Base-by-base conservation (phyloP, 2,113 vertebrate species). In the Petrocephalus zakoni region DNA sequence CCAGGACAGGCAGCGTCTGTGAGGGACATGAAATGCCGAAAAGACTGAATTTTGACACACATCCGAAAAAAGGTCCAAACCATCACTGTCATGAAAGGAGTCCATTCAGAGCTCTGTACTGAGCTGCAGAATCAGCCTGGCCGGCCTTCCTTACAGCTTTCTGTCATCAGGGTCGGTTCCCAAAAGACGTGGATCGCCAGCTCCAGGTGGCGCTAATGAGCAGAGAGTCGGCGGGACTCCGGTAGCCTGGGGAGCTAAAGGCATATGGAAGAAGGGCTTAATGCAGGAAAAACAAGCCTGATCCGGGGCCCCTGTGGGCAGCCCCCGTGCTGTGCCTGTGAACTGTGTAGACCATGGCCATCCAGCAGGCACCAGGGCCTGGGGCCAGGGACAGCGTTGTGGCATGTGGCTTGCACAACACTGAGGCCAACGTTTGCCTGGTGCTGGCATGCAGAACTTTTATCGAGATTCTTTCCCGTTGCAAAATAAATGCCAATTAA, bases 201-300 rank as follows among this genome's bases (percentile, higher is more conserved):
- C 61, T 68, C n/a, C 61, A 78, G 29, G 72, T 78, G 72, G 25
- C n/a, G 13, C n/a, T 13, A 78, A 78, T 34, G 72, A 78, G 15
- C 72, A 78, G 34, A 49, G 46, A 83, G 81, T 21, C 37, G 15
- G 75, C 13, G 15, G 17, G 72, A 78, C 72, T 78, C 29, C 25
- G 49, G 21, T 52, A 84, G 25, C 49, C 49, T 19, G n/a, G 34
- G 34, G 68, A 56, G 61, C 58, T 72, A 42, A 47, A 72, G n/a
- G 34, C 68, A 78, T 55, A 56, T 47, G 78, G 88, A 25, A 53
- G 55, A 9, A 46, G 75, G 17, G 72, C 68, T 88, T 81, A 83
- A 83, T 37, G 83, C 53, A 87, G 89, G 75, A 83, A 89, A 87
- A n/a, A 64, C 8, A 58, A 84, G 49, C 42, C 52, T 82, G 85